These are phyloP conservation scores for Perodicticus potto DNA, from an alignment of 2,797 vertebrate genomes.

Conservation along the genomic window DNA sequence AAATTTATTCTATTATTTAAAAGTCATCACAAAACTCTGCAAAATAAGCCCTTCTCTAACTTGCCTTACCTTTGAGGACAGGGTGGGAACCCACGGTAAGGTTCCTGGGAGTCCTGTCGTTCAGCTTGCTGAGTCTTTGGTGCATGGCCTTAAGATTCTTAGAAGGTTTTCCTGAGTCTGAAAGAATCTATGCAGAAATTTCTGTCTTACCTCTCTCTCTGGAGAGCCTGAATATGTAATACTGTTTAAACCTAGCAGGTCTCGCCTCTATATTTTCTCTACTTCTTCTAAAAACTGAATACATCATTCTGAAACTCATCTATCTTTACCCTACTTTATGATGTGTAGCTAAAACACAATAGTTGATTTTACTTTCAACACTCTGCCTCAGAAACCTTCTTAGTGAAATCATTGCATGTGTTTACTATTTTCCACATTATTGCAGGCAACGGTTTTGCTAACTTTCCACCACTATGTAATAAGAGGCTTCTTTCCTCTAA, in stretches of 20 bases:
- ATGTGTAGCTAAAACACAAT: background rate
- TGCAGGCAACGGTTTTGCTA: background rate
- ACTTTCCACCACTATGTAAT: background rate
- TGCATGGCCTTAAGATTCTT: too few species aligned
- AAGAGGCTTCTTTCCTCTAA: background rate
- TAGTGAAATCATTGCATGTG: background rate
- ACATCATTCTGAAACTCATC: too few species aligned
- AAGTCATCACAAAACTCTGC: background rate
- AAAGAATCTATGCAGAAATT: too few species aligned
- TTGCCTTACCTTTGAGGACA: too few species aligned
- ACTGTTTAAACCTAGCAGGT: background rate
- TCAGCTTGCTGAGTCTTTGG: rapidly evolving
- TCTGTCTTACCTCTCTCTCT: background rate
- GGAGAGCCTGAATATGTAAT: background rate
- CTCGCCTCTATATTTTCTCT: background rate
- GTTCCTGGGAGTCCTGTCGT: rapidly evolving
- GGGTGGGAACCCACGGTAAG: rapidly evolving
- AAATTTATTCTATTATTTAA: background rate
- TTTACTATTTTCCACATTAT: background rate
- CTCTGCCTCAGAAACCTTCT: background rate
- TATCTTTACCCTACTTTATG: background rate
- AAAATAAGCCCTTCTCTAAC: background rate
- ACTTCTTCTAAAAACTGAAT: background rate
- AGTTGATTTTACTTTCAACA: background rate
- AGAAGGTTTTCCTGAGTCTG: too few species aligned